Percentiles rank a stretch among this genome's conserved stretches.
Conservation (phyloP, 2,797 vertebrate genomes). For the Meriones psammophilus region DNA sequence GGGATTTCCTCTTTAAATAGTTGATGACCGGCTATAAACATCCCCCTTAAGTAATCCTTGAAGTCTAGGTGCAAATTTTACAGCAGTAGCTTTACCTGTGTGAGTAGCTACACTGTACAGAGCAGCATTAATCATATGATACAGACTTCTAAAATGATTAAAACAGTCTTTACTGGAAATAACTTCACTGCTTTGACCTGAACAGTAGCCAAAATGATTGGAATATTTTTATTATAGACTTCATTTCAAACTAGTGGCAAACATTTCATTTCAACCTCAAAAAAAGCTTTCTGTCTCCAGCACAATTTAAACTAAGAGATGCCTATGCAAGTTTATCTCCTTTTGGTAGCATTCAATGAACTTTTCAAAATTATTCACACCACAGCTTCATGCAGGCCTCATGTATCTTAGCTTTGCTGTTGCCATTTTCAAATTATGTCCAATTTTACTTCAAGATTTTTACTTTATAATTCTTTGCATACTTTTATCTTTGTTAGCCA, state of each 20-base stretch:
- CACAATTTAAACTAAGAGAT: slow-evolving; percentile 61
- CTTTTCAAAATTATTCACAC: slow-evolving; percentile 23
- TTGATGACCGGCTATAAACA: slow-evolving; percentile 21
- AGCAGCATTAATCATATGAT: slow-evolving; percentile 46
- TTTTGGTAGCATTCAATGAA: slow-evolving; percentile 40
- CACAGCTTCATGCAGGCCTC: slow-evolving; percentile 14
- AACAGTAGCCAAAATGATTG: slow-evolving; percentile 53
- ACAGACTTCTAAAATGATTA: slow-evolving; percentile 66
- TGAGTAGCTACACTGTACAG: slow-evolving; percentile 38
- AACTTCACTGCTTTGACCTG: slow-evolving; percentile 56
- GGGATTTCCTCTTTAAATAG: slow-evolving; percentile 23
- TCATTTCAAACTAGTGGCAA: slow-evolving; percentile 62
- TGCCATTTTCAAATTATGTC: slow-evolving; percentile 58
- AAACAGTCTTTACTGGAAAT: slow-evolving; percentile 54
- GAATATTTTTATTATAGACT: slow-evolving; percentile 40
- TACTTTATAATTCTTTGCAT: slow-evolving; percentile 42
- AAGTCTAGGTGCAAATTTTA: slow-evolving; percentile 33
- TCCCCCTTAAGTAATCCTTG: slow-evolving; percentile 51
- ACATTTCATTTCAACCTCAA: slow-evolving; percentile 31
- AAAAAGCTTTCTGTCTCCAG: slow-evolving; percentile 23
- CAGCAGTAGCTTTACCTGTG: background rate
- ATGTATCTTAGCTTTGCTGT: slow-evolving; percentile 49
- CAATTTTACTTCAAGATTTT: slow-evolving; percentile 66
- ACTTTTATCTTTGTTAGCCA: slow-evolving; percentile 61
- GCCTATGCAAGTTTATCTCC: background rate